A percentile compares a stretch with the other conserved stretches of the same genome.
phyloP scores from a whole-genome alignment of 2,797 vertebrate species.

The Acanthornis magna region DNA sequence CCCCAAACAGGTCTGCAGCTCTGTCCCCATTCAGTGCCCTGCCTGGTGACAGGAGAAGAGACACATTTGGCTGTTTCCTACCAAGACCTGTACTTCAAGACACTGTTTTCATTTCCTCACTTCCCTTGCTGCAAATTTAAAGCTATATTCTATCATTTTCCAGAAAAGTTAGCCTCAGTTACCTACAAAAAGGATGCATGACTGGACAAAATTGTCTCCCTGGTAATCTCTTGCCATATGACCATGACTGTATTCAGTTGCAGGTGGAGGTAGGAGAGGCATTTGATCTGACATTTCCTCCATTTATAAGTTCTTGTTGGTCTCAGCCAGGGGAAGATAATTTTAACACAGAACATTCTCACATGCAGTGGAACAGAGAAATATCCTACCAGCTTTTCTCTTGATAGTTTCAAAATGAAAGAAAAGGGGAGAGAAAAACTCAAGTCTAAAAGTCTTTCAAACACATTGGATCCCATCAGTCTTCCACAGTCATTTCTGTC shows the following conservation, averaged over 20 bases:
- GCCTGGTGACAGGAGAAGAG: neutral
- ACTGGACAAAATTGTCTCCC: neutral
- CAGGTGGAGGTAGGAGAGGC: neutral
- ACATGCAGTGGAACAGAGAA: neutral
- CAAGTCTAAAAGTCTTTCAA: neutral
- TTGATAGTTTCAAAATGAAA: neutral
- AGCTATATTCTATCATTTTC: neutral
- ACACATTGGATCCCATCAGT: neutral
- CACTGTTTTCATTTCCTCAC: neutral
- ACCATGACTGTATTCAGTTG: neutral
- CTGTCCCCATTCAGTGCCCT: neutral
- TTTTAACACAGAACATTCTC: neutral
- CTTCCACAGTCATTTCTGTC: neutral
- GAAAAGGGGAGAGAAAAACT: neutral
- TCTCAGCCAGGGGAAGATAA: neutral
- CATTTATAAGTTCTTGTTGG: neutral
- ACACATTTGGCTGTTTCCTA: neutral
- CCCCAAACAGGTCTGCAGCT: neutral
- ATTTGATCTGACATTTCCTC: neutral
- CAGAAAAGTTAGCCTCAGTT: neutral
- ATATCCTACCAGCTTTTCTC: neutral
- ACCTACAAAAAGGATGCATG: neutral
- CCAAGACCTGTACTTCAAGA: neutral
- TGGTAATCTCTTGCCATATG: neutral
- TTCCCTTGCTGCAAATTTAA: neutral